Conservation (phyloP, 2,888 invertebrate genomes). For the Cantharis rufa region DNA sequence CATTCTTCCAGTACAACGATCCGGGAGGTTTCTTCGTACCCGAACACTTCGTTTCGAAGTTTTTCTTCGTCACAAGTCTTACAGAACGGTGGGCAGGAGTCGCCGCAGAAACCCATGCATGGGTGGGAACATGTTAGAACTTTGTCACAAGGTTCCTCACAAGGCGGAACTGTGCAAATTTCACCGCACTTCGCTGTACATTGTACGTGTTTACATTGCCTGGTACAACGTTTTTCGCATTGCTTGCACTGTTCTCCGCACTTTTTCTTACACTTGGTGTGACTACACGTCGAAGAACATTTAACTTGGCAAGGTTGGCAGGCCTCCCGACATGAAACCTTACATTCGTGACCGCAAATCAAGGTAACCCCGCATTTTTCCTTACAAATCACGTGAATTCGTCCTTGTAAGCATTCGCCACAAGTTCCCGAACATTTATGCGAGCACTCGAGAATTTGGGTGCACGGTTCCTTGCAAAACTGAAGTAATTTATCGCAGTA, state of each 20-base stretch:
- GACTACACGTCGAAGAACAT: slow-evolving; percentile 59
- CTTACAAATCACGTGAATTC: slow-evolving; percentile 63
- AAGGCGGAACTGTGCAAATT: slow-evolving; percentile 56
- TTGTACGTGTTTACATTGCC: slow-evolving; percentile 56
- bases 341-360: slow-evolving; percentile 68
- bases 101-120: slow-evolving; percentile 75
- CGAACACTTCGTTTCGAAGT: slow-evolving; percentile 55
- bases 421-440: slow-evolving; percentile 63
- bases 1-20: slow-evolving; percentile 61
- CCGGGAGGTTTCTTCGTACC: slow-evolving; percentile 62
- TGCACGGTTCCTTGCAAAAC: slow-evolving; percentile 58
- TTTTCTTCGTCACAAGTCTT: slow-evolving; percentile 59
- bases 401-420: slow-evolving; percentile 62
- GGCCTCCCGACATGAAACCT: slow-evolving; percentile 60
- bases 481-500: slow-evolving; percentile 42
- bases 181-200: slow-evolving; percentile 59
- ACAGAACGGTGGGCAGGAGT: slow-evolving; percentile 67
- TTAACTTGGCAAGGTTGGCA: slow-evolving; percentile 62
- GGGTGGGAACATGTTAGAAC: slow-evolving; percentile 61
- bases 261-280: slow-evolving; percentile 57
- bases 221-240: slow-evolving; percentile 47
- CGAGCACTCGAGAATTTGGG: slow-evolving; percentile 53
- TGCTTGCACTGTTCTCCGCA: slow-evolving; percentile 55
- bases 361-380: slow-evolving; percentile 61
- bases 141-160: slow-evolving; percentile 54